Conservation (phyloP, 2,888 invertebrate genomes). For the Branchipolynoe longqiensis region DNA sequence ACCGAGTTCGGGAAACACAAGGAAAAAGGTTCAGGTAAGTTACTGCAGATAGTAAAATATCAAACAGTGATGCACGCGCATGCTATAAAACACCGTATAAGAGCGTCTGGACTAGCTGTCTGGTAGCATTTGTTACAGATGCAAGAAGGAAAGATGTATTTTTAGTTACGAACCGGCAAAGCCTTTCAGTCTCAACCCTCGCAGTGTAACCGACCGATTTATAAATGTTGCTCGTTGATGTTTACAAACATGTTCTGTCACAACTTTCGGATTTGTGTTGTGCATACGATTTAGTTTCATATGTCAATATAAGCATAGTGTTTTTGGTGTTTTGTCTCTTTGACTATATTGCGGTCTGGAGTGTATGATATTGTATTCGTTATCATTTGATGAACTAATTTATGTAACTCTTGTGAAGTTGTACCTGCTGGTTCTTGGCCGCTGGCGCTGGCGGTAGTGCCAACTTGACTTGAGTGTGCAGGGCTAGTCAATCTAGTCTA, state of each 20-base stretch:
- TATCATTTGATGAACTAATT: too few relatives aligned
- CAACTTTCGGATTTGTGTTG: not conserved
- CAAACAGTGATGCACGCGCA: not conserved
- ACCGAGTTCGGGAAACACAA: constrained; percentile 73
- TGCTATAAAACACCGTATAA: not conserved
- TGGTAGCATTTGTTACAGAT: not conserved
- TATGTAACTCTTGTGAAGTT: too few relatives aligned
- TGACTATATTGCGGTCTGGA: not conserved
- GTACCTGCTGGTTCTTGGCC: too few relatives aligned
- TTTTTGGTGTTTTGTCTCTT: not conserved
- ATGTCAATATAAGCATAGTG: not conserved
- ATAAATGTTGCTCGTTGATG: not conserved
- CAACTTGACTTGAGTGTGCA: too few relatives aligned
- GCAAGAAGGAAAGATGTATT: not conserved
- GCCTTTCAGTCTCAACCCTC: not conserved
- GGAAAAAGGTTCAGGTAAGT: constrained; percentile 78
- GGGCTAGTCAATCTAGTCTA: too few relatives aligned
- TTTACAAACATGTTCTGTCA: constrained; percentile 31
- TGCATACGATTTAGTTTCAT: not conserved
- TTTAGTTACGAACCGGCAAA: not conserved
- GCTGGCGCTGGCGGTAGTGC: too few relatives aligned
- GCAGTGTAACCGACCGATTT: not conserved
- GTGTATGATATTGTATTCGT: too few relatives aligned
- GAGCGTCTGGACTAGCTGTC: not conserved
- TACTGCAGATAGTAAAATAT: not conserved